phyloP scores from a whole-genome alignment of 1,140 invertebrate species.

The Camponotus pennsylvanicus region DNA sequence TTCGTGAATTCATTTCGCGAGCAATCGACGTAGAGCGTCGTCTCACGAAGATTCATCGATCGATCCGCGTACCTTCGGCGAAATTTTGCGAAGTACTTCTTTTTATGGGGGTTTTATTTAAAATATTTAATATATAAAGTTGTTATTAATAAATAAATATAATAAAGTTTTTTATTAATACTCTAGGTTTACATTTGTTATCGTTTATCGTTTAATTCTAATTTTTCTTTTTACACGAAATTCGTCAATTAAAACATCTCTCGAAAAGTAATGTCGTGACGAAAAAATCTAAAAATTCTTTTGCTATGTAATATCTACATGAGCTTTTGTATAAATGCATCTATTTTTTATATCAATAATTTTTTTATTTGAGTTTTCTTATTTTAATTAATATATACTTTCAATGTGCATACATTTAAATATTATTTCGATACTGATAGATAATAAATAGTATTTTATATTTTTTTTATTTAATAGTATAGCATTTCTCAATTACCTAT shows the following conservation, averaged over 20 bases:
- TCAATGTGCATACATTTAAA: neutral
- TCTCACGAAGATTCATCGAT: slow-evolving; percentile 47
- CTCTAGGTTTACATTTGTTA: neutral
- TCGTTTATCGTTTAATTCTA: no score
- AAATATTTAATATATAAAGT: no score
- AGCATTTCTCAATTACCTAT: no score
- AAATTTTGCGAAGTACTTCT: slow-evolving; percentile 52
- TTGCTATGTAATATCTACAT: no score
- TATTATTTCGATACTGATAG: neutral
- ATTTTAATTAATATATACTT: neutral
- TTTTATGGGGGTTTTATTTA: neutral
- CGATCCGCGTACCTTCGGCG: slow-evolving; percentile 28
- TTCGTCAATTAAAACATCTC: no score
- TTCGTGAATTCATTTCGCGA: slow-evolving; percentile 71
- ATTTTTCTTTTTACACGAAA: no score
- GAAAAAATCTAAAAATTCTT: no score
- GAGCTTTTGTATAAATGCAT: no score
- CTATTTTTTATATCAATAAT: neutral
- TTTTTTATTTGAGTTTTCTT: neutral
- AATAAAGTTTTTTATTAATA: neutral
- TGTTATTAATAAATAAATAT: no score
- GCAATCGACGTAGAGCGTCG: neutral
- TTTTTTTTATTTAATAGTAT: no score
- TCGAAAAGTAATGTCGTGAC: no score
- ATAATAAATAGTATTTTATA: no score